Conservation (phyloP, 2,797 vertebrate species). For the Peromyscus aztecus region DNA sequence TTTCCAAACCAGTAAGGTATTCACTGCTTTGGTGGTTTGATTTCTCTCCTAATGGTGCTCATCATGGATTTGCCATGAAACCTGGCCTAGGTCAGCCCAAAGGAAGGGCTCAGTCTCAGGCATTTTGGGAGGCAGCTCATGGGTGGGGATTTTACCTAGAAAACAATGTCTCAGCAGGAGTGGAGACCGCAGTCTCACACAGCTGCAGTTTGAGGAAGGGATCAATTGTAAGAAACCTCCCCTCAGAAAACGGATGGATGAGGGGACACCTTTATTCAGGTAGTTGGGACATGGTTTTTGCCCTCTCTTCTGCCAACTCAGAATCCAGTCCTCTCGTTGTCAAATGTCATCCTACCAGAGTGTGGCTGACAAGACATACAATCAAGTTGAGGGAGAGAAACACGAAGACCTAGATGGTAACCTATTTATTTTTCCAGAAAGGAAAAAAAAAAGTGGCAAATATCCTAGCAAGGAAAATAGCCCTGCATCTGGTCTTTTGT, state of each 20-base stretch:
- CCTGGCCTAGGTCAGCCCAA: too few species aligned
- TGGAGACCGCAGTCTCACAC: background rate
- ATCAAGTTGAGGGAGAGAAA: constrained; percentile 74
- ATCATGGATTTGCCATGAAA: rapidly evolving
- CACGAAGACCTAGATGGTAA: constrained; percentile 78
- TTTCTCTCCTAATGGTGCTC: background rate
- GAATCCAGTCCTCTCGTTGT: constrained; percentile 71
- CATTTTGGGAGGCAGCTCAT: background rate
- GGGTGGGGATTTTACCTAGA: background rate
- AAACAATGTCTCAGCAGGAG: background rate
- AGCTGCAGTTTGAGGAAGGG: background rate
- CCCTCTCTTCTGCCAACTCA: constrained; percentile 49
- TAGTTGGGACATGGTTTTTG: constrained; percentile 27
- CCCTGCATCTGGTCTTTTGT: constrained; percentile 69
- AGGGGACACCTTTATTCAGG: background rate
- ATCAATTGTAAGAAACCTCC: constrained; percentile 41
- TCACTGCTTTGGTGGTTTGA: background rate
- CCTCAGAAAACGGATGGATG: background rate
- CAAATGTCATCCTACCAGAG: constrained; percentile 69
- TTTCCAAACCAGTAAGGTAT: background rate
- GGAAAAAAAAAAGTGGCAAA: constrained; percentile 70
- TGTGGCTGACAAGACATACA: constrained; percentile 75
- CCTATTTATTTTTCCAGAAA: constrained; percentile 82
- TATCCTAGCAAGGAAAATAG: constrained; percentile 82
- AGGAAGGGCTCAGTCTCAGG: too few species aligned